A percentile compares a stretch with the other conserved stretches of the same genome.
These are phyloP conservation scores for Numenius phaeopus DNA, from an alignment of 2,797 vertebrate genomes.

Conservation along the genomic window DNA sequence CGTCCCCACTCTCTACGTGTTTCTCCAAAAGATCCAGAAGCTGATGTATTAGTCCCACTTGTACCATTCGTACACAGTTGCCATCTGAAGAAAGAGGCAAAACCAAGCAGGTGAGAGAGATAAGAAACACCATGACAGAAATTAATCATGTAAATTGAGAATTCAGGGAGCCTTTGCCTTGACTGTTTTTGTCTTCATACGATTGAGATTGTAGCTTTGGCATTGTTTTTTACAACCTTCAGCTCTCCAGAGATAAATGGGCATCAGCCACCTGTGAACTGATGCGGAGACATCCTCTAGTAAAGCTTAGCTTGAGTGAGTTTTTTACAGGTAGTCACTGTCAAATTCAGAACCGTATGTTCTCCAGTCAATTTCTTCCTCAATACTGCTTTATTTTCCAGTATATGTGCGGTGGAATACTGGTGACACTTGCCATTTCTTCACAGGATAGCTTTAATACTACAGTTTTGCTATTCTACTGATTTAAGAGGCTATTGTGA, in stretches of 20 bases:
- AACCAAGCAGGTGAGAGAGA: neutral
- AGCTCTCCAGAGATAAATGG: neutral
- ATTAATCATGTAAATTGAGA: neutral
- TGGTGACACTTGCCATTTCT: neutral
- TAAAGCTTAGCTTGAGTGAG: neutral
- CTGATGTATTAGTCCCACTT: conserved; percentile 88
- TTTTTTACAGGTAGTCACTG: neutral
- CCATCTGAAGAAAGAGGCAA: conserved; percentile 77
- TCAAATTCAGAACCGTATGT: neutral
- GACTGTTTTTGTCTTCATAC: neutral
- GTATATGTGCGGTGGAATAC: neutral
- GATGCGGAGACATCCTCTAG: neutral
- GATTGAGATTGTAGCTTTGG: neutral
- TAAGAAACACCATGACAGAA: neutral
- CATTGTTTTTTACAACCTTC: neutral
- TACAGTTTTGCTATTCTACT: neutral
- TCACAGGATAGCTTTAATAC: neutral
- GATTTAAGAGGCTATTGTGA: neutral
- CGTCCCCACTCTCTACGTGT: conserved; percentile 85
- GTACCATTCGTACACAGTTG: conserved; percentile 89
- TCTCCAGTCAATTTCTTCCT: neutral
- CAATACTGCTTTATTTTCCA: neutral
- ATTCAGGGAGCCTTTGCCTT: neutral
- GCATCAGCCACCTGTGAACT: neutral
- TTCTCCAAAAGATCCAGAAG: conserved; percentile 89